A percentile compares a stretch with the other conserved stretches of the same genome.
Evolutionary conservation across 1,140 invertebrate genomes (phyloP).

Genomic region (Drosophila rufa): DNA sequence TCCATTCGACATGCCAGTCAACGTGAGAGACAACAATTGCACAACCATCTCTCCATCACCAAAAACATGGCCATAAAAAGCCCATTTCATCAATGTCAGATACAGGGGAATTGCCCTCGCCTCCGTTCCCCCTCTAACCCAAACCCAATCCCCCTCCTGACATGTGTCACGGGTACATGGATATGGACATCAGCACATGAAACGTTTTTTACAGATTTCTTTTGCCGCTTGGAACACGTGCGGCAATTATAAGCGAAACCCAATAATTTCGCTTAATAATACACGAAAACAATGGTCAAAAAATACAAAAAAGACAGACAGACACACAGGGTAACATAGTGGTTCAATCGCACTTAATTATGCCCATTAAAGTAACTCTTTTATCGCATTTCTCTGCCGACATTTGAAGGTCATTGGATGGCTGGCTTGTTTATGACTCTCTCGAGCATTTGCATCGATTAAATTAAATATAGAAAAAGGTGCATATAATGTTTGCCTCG

Average conservation of each 20-base stretch:
- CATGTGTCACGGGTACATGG: constrained; percentile 58
- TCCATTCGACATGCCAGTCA: constrained; percentile 54
- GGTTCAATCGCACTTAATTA: constrained; percentile 39
- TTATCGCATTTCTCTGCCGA: constrained; percentile 45
- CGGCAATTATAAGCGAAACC: constrained; percentile 58
- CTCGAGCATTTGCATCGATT: constrained; percentile 49
- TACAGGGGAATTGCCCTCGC: constrained; percentile 11
- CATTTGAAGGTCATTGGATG: constrained; percentile 45
- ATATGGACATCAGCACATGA: constrained; percentile 58
- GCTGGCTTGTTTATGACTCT: constrained; percentile 34
- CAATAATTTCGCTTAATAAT: constrained; percentile 71
- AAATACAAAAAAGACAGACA: constrained; percentile 7
- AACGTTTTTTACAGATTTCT: constrained; percentile 32
- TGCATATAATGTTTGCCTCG: constrained; percentile 50
- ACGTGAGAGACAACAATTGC: constrained; percentile 63
- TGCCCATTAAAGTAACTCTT: constrained; percentile 31
- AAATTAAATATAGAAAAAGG: constrained; percentile 54
- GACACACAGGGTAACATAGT: constrained; percentile 20
- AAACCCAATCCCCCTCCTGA: constrained; percentile 16
- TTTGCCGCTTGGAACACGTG: constrained; percentile 57
- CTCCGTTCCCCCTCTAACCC: not conserved
- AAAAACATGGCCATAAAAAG: constrained; percentile 72
- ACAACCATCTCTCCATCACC: constrained; percentile 57
- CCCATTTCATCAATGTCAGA: constrained; percentile 77
- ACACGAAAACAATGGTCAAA: constrained; percentile 19